These are phyloP conservation scores for Octodonta nipae DNA, from an alignment of 2,888 invertebrate genomes.

Conservation along the genomic window DNA sequence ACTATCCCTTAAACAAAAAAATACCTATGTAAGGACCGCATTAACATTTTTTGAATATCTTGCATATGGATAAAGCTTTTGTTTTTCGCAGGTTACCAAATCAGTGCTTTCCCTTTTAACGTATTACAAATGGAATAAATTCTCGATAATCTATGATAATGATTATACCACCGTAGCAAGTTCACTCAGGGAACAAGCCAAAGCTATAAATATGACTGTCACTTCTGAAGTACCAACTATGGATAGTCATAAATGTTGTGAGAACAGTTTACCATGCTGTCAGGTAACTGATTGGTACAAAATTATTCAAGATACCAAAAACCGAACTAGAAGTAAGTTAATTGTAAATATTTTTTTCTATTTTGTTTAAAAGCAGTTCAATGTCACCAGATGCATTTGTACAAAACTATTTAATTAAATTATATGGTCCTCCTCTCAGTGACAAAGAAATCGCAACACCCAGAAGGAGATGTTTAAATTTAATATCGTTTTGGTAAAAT, in stretches of 20 bases:
- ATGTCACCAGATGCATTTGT: no score
- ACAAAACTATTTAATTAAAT: no score
- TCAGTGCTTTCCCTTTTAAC: conserved; percentile 81
- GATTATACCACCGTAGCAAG: conserved; percentile 70
- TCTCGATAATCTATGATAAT: conserved; percentile 76
- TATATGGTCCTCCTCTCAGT: no score
- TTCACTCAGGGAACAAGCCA: conserved; percentile 64
- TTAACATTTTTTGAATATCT: no score
- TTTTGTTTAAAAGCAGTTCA: no score
- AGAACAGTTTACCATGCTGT: conserved; percentile 61
- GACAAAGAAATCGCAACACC: no score
- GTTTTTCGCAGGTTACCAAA: conserved; percentile 65
- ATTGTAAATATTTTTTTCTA: background rate
- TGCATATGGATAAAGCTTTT: conserved; percentile 4
- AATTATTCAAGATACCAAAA: conserved; percentile 71
- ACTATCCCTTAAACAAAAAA: no score
- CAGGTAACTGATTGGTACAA: conserved; percentile 70
- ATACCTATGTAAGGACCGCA: no score
- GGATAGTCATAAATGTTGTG: conserved; percentile 66
- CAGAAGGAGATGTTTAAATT: no score
- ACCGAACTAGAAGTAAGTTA: conserved; percentile 64
- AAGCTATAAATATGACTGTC: conserved; percentile 65
- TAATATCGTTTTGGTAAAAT: no score
- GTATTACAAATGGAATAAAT: conserved; percentile 88
- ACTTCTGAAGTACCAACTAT: conserved; percentile 61